A percentile compares a stretch with the other conserved stretches of the same genome.
Evolutionary conservation across 2,797 vertebrate genomes (phyloP).

Genomic region (Macropodus opercularis): DNA sequence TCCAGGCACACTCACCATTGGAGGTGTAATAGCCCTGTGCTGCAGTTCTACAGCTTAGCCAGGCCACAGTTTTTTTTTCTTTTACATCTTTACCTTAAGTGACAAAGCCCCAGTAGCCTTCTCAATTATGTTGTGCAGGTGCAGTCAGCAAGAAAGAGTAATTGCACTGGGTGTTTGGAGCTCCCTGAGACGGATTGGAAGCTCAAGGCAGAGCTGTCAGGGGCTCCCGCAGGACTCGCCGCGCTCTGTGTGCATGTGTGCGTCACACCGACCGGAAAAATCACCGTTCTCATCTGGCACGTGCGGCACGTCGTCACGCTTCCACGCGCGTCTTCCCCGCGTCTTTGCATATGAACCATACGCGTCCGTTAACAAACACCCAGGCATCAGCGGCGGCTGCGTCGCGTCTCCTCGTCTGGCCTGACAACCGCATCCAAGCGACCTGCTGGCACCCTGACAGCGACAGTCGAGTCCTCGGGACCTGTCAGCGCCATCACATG

Average conservation of each 20-base stretch:
- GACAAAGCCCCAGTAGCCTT: slow-evolving; percentile 74
- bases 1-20: slow-evolving; percentile 5
- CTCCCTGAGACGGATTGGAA: slow-evolving; percentile 72
- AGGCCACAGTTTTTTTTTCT: slow-evolving; percentile 27
- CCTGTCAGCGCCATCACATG: slow-evolving; percentile 67
- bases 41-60: slow-evolving; percentile 55
- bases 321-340: too few species aligned
- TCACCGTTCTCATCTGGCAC: slow-evolving; percentile 53
- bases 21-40: slow-evolving; percentile 40
- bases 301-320: too few species aligned
- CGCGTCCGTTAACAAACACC: slow-evolving; percentile 14
- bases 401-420: neutral
- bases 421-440: slow-evolving; percentile 54
- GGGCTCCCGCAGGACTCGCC: slow-evolving; percentile 54
- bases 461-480: slow-evolving; percentile 62
- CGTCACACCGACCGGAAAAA: slow-evolving; percentile 29
- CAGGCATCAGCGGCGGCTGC: slow-evolving; percentile 1
- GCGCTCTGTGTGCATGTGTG: slow-evolving; percentile 16
- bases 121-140: slow-evolving; percentile 79
- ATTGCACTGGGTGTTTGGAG: slow-evolving; percentile 77
- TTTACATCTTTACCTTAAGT: slow-evolving; percentile 78
- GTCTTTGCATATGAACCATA: slow-evolving; percentile 33
- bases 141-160: slow-evolving; percentile 82
- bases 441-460: slow-evolving; percentile 50
- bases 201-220: slow-evolving; percentile 74